These are phyloP conservation scores for Scaptomyza graminum DNA, from an alignment of 1,140 invertebrate genomes.

Conservation along the genomic window DNA sequence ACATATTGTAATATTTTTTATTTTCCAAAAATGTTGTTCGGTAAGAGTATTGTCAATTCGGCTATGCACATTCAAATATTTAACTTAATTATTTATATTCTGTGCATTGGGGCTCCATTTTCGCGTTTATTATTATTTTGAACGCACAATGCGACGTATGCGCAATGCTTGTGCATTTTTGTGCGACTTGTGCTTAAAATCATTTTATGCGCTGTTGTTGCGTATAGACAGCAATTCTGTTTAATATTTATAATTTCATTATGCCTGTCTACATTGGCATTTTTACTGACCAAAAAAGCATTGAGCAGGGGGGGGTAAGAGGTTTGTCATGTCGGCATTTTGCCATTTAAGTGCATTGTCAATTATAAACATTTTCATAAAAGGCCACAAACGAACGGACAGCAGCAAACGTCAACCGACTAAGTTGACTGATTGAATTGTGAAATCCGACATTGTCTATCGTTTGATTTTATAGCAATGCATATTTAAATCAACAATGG, in stretches of 20 bases:
- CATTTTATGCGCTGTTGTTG: constrained; percentile 35
- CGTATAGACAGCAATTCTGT: constrained; percentile 48
- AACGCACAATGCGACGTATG: constrained; percentile 57
- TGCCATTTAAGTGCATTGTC: constrained; percentile 51
- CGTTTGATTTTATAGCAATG: constrained; percentile 3
- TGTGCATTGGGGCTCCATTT: constrained; percentile 31
- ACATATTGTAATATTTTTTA: no score
- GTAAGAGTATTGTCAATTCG: constrained; percentile 9
- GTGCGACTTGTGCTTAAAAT: constrained; percentile 42
- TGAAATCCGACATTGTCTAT: constrained; percentile 38
- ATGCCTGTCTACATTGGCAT: constrained; percentile 42
- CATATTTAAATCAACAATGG: neutral
- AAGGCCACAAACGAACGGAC: constrained; percentile 35
- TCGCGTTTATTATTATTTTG: constrained; percentile 43
- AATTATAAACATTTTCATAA: constrained; percentile 44
- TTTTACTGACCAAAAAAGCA: constrained; percentile 5
- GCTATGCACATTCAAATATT: neutral
- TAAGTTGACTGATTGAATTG: constrained; percentile 66
- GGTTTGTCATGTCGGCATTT: constrained; percentile 19
- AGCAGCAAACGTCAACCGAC: neutral
- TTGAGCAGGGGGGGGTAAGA: neutral
- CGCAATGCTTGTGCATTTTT: constrained; percentile 49
- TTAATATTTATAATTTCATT: constrained; percentile 70
- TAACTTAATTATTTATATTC: constrained; percentile 26
- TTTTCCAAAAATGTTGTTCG: no score